Evolutionary conservation across 2,888 invertebrate species (phyloP), one percentile per base, ranked within the genome.

Genomic region (Tenodera sinensis): DNA sequence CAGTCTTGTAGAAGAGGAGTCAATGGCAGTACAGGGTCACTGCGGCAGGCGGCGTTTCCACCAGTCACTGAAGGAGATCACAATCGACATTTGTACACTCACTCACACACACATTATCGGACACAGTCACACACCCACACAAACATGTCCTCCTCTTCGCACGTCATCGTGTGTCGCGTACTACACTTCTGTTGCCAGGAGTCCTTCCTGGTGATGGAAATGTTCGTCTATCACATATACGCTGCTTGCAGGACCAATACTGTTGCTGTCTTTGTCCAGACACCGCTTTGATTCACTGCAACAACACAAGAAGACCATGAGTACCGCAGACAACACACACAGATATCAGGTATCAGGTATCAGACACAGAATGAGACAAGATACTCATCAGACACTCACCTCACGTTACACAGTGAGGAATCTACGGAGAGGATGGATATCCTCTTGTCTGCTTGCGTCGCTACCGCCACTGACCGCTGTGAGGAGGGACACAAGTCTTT

Each of bases 151-250:
- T 87, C 28, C 20, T 87, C 81, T 87, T 28, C 9, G 12, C 8
- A 85, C 15, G 7, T 54, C 84, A 34, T 34, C 34, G 54, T 3
- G 8, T 30, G 25, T 14, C 28, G 71, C 14, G 42, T 89, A 95
- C 95, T 96, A 96, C 94, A 96, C 96, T 95, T 96, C 96, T 93
- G 96, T 96, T 92, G 96, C 96, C 93, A 96, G 96, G 93, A 92
- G 89, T 54, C 91, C 91, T 90, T 91, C 96, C 93, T 96, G 96
- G 92, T 94, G 94, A 93, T 95, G 94, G 94, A 96, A 96, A 93
- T 96, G 96, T 94, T 96, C 96, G 94, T 96, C 96, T 93, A 96
- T 94, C 93, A 96, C 96, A 94, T 96, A 96, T 93, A 96, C 96
- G 91, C 94, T 94, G 92, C 93, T 91, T 83, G 89, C 88, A 85